phyloP scores from a whole-genome alignment of 2,113 vertebrate genomes.

The Sinocyclocheilus grahami region DNA sequence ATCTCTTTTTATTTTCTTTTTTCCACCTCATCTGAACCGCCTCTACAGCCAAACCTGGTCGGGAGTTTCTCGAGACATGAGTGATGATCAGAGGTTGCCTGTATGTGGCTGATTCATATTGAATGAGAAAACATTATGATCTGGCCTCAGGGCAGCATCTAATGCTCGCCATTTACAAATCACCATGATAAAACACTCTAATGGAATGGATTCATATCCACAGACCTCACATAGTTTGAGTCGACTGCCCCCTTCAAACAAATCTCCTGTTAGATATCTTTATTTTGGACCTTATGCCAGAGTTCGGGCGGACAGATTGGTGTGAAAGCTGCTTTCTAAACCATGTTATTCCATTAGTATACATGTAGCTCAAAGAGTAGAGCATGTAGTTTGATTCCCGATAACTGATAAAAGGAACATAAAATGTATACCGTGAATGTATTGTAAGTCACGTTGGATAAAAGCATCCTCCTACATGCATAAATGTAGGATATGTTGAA shows the following conservation, averaged over 20 bases:
- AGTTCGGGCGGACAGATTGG: background rate
- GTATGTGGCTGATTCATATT: constrained; percentile 49
- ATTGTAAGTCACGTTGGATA: background rate
- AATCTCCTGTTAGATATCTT: background rate
- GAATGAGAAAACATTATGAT: constrained; percentile 49
- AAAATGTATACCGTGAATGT: background rate
- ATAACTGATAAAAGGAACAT: background rate
- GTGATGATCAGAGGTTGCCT: constrained; percentile 46
- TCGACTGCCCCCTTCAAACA: constrained; percentile 8
- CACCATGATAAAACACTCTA: constrained; percentile 45
- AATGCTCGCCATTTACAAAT: constrained; percentile 50
- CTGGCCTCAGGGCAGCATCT: constrained; percentile 54
- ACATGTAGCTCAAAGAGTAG: background rate
- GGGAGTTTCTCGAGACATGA: constrained; percentile 29
- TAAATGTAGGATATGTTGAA: background rate
- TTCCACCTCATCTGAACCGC: constrained; percentile 1
- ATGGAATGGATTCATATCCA: constrained; percentile 44
- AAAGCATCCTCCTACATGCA: background rate
- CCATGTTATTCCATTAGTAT: background rate
- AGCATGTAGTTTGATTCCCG: background rate
- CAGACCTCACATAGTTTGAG: constrained; percentile 4
- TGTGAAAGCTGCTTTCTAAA: constrained; percentile 3
- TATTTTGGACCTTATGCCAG: background rate
- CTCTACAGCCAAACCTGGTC: constrained; percentile 5
- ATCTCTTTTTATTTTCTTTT: background rate